These are phyloP conservation scores for Sepioteuthis lessoniana DNA, from an alignment of 2,888 invertebrate genomes.

Conservation along the genomic window DNA sequence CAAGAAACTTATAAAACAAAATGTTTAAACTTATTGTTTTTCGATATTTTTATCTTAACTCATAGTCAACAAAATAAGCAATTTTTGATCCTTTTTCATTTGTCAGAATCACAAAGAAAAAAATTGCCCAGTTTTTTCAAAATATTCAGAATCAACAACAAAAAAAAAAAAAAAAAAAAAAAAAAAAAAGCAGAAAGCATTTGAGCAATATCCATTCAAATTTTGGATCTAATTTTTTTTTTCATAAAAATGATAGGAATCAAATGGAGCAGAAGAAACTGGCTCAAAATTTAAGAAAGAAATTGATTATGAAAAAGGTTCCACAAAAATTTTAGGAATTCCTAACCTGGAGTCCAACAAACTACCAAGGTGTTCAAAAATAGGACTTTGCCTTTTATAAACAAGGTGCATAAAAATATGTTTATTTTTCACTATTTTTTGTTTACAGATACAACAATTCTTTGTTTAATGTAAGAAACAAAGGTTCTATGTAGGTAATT, in stretches of 20 bases:
- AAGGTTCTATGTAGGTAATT: background rate
- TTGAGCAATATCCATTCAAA: background rate
- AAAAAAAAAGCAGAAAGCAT: too few species aligned
- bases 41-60: background rate
- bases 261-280: background rate
- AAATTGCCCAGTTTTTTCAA: background rate
- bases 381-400: too few species aligned
- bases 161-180: too few species aligned
- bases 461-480: too few species aligned
- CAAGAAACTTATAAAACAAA: background rate
- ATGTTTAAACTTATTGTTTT: background rate
- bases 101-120: background rate
- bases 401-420: too few species aligned
- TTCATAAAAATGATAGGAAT: background rate
- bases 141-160: background rate
- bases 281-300: background rate
- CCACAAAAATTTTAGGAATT: too few species aligned
- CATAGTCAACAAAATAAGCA: background rate
- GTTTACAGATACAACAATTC: too few species aligned
- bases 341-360: too few species aligned
- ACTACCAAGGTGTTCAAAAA: too few species aligned
- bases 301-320: too few species aligned
- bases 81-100: background rate
- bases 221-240: background rate
- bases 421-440: too few species aligned